Percentiles rank a stretch among this genome's conserved stretches.
Conservation (phyloP, 2,113 vertebrate genomes). For the Sapajus apella region DNA sequence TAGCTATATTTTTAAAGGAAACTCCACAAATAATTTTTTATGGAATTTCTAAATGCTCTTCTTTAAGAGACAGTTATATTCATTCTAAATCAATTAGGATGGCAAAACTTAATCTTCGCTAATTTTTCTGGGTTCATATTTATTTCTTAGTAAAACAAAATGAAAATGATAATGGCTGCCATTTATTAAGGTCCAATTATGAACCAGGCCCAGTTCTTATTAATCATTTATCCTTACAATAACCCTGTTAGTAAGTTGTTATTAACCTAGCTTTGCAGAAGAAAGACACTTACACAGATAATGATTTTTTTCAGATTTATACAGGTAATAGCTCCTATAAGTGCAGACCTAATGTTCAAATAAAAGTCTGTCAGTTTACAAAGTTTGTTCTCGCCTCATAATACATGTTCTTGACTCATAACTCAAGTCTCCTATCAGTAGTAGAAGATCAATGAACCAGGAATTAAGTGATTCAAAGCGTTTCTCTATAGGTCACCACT, state of each 20-base stretch:
- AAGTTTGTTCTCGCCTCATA: background rate
- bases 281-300: background rate
- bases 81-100: slow-evolving; percentile 10
- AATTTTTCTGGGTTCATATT: background rate
- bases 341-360: background rate
- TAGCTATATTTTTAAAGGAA: background rate
- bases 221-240: slow-evolving; percentile 59
- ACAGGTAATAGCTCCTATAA: background rate
- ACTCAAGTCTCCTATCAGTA: background rate
- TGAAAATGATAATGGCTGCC: slow-evolving; percentile 10
- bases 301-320: background rate
- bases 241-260: background rate
- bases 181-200: slow-evolving; percentile 39
- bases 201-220: background rate
- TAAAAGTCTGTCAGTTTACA: background rate
- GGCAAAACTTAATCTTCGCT: background rate
- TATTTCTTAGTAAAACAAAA: slow-evolving; percentile 38
- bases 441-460: background rate
- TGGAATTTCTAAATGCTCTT: background rate
- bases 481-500: background rate
- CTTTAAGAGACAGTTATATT: background rate
- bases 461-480: background rate
- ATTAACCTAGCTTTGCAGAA: slow-evolving; percentile 43
- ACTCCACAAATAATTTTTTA: background rate
- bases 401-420: background rate